These are phyloP conservation scores for Drosophila siamana DNA, from an alignment of 2,888 invertebrate genomes.

Conservation along the genomic window DNA sequence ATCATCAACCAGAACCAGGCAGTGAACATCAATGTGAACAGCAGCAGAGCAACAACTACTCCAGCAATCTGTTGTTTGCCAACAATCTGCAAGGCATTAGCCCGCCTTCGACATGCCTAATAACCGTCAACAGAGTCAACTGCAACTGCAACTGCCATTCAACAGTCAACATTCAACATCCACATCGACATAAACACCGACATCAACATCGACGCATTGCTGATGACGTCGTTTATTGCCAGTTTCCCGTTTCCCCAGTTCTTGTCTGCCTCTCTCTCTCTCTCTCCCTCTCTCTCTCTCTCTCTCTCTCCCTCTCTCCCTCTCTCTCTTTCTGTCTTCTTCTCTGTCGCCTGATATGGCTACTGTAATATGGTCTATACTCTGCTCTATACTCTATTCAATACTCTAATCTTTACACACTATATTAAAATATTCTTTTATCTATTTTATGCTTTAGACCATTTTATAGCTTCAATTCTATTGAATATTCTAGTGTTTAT, in stretches of 20 bases:
- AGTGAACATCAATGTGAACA: conserved; percentile 35
- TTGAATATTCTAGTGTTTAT: too few species aligned
- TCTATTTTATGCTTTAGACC: too few species aligned
- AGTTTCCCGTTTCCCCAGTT: conserved; percentile 35
- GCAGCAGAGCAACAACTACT: conserved; percentile 16
- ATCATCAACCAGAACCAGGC: conserved; percentile 66
- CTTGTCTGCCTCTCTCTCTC: conserved; percentile 8
- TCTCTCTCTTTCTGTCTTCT: too few species aligned
- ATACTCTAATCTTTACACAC: too few species aligned
- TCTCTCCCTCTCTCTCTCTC: conserved; percentile 23
- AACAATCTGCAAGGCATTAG: conserved; percentile 66
- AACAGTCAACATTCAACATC: conserved; percentile 14
- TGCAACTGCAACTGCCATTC: conserved; percentile 13
- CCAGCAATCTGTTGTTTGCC: conserved; percentile 10
- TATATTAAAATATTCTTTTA: too few species aligned
- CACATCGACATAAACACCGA: conserved; percentile 13
- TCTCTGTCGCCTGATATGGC: too few species aligned
- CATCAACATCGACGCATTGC: conserved; percentile 34
- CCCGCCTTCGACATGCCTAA: conserved; percentile 79
- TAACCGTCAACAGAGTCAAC: conserved; percentile 78
- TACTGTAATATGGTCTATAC: too few species aligned
- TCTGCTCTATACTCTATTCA: too few species aligned
- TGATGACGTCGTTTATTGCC: conserved; percentile 58
- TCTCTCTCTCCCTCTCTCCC: too few species aligned
- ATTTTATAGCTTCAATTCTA: too few species aligned